A percentile compares a stretch with the other conserved stretches of the same genome.
phyloP scores from a whole-genome alignment of 2,888 invertebrate genomes.

The Harpagoxenus sublaevis region DNA sequence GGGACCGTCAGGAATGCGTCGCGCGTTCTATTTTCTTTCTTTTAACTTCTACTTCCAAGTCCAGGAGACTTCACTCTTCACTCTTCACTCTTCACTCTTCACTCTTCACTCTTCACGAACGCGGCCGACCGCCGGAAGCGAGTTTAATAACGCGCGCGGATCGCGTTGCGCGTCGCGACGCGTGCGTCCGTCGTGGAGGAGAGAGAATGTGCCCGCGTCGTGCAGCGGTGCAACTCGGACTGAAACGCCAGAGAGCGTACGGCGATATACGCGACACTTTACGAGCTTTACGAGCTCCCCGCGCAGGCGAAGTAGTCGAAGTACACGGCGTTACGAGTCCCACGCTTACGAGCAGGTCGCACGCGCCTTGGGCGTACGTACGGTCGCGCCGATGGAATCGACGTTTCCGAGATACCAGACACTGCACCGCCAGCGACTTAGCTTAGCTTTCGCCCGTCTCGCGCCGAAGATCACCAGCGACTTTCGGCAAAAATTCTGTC shows the following conservation, averaged over 20 bases:
- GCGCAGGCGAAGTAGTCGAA: slow-evolving; percentile 72
- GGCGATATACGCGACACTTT: slow-evolving; percentile 69
- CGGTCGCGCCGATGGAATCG: slow-evolving; percentile 14
- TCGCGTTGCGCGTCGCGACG: not conserved
- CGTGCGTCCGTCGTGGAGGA: not conserved
- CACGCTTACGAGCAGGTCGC: slow-evolving; percentile 19
- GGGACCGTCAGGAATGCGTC: not conserved
- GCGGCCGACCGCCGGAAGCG: not conserved
- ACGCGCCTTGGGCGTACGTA: not conserved
- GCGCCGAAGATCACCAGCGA: not conserved
- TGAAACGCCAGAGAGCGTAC: slow-evolving; percentile 79
- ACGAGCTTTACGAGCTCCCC: slow-evolving; percentile 60
- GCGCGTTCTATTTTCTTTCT: not conserved
- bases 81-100: too few species aligned
- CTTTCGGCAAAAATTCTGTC: not conserved
- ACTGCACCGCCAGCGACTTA: too few species aligned
- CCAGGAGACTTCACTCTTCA: not conserved
- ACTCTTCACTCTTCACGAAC: not conserved
- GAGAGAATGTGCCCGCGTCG: slow-evolving; percentile 37
- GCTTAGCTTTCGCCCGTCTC: not conserved
- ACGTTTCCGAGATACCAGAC: slow-evolving; percentile 1
- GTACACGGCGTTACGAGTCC: slow-evolving; percentile 22
- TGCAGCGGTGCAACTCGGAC: slow-evolving; percentile 79
- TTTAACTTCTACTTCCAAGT: not conserved
- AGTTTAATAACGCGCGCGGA: not conserved